Conservation (phyloP, 2,888 invertebrate genomes). For the Cataglyphis rosenhaueri region DNA sequence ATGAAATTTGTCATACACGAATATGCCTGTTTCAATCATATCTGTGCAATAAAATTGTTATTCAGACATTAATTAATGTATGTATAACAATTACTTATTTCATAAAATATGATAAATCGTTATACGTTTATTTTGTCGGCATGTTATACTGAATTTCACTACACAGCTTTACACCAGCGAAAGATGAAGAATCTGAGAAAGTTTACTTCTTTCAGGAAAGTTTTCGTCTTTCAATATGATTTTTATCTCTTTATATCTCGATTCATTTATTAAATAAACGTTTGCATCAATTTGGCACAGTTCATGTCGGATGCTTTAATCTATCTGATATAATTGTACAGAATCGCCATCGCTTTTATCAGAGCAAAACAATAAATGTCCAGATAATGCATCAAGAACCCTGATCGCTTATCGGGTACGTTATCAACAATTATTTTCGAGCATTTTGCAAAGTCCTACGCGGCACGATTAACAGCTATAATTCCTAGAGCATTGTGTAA, state of each 20-base stretch:
- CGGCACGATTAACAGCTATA: conserved; percentile 13
- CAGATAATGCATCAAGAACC: conserved; percentile 9
- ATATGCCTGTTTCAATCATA: conserved; percentile 45
- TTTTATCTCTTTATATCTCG: background rate
- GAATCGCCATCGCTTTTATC: conserved; percentile 20
- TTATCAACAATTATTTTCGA: conserved; percentile 50
- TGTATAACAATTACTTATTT: conserved; percentile 12
- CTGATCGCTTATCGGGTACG: conserved; percentile 29
- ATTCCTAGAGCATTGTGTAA: conserved; percentile 15
- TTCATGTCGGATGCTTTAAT: conserved; percentile 50
- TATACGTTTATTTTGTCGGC: background rate
- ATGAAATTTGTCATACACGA: conserved; percentile 33
- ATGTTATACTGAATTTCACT: background rate
- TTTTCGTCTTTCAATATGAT: background rate
- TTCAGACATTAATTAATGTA: conserved; percentile 24
- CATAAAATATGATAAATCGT: conserved; percentile 19
- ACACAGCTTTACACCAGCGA: background rate
- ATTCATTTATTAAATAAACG: conserved; percentile 25
- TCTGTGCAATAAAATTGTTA: conserved; percentile 29
- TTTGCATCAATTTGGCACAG: conserved; percentile 63
- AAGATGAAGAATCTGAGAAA: conserved; percentile 23
- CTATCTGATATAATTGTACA: conserved; percentile 66
- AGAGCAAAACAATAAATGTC: conserved; percentile 6
- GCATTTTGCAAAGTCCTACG: conserved; percentile 43
- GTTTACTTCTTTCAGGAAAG: background rate